These are phyloP conservation scores for Ellobius talpinus DNA, from an alignment of 2,113 vertebrate species.

Conservation along the genomic window DNA sequence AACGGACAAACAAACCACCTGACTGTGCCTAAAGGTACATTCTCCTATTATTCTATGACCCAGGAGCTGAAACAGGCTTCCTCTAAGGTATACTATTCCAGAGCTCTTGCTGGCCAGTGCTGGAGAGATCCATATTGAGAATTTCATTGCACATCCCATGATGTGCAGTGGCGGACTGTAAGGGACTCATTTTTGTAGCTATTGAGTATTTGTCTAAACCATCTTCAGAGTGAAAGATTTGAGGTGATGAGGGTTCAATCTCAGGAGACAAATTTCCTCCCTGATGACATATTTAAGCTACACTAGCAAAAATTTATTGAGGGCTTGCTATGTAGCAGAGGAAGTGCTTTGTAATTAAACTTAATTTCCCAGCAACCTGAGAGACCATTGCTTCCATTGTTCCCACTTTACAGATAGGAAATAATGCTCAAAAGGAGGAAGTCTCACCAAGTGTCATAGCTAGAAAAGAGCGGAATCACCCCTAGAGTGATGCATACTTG, in stretches of 20 bases:
- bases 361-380: background rate
- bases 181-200: background rate
- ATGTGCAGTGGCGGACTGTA: background rate
- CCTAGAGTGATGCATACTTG: background rate
- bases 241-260: background rate
- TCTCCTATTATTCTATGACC: background rate
- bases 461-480: background rate
- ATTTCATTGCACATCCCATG: background rate
- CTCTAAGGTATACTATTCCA: background rate
- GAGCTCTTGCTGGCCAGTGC: background rate
- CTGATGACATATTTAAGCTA: background rate
- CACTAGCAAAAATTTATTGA: background rate
- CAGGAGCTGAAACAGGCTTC: background rate
- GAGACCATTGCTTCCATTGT: background rate
- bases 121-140: background rate
- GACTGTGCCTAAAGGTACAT: background rate
- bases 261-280: background rate
- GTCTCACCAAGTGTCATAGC: background rate
- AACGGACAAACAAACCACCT: background rate
- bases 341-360: background rate
- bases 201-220: background rate
- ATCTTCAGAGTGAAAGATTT: background rate
- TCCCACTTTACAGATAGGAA: background rate
- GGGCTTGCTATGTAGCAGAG: background rate
- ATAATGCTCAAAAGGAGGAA: background rate